Evolutionary conservation across 1,140 invertebrate genomes (phyloP).

Genomic region (Olivierus martensii): DNA sequence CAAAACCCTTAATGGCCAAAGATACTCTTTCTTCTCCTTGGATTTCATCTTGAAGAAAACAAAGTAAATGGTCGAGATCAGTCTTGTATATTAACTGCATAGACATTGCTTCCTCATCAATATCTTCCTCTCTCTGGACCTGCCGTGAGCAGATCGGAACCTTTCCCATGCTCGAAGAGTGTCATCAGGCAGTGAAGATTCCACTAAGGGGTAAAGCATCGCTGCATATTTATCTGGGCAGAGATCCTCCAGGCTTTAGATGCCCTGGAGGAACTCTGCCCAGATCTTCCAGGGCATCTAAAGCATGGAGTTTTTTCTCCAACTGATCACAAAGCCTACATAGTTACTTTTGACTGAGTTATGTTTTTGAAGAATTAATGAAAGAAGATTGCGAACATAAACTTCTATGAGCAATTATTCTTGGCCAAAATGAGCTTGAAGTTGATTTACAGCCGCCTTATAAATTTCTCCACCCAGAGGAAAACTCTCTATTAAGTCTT

Average conservation of each 20-base stretch:
- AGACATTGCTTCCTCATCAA: no score
- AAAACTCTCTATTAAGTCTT: slow-evolving; percentile 20
- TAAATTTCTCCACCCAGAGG: slow-evolving; percentile 24
- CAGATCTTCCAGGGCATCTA: slow-evolving; percentile 27
- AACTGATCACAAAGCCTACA: slow-evolving; percentile 17
- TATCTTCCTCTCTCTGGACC: no score
- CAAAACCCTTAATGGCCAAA: no score
- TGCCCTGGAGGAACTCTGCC: no score
- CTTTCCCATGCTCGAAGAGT: background rate
- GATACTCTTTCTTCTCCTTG: no score
- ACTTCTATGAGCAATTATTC: slow-evolving; percentile 25
- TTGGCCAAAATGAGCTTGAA: slow-evolving; percentile 24
- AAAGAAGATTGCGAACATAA: slow-evolving; percentile 26
- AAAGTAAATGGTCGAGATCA: no score
- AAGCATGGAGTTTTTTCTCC: slow-evolving; percentile 21
- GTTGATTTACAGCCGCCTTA: slow-evolving; percentile 19
- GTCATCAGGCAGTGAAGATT: no score
- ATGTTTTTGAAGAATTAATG: slow-evolving; percentile 7
- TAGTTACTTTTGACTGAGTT: background rate
- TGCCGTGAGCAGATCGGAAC: no score
- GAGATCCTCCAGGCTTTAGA: no score
- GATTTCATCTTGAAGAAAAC: no score
- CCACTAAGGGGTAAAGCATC: slow-evolving; percentile 28
- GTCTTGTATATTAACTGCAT: no score
- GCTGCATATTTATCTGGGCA: slow-evolving; percentile 26